phyloP scores from a whole-genome alignment of 2,888 invertebrate genomes.

The Hydrotaea diabolus region DNA sequence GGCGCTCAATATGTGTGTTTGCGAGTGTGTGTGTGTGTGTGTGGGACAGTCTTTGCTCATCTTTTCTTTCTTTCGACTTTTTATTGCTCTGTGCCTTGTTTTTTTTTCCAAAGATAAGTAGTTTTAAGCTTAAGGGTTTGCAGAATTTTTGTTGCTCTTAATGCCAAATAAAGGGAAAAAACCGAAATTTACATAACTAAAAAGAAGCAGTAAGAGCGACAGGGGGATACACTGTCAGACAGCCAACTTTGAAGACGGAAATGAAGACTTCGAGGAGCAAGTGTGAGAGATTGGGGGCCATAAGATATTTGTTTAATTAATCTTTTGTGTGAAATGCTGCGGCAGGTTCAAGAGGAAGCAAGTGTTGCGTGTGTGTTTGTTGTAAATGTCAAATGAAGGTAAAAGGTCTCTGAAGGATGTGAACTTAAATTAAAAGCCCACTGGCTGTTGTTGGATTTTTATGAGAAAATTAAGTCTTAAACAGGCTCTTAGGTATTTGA shows the following conservation, averaged over 20 bases:
- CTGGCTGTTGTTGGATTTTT: too few relatives aligned
- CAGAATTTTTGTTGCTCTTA: not conserved
- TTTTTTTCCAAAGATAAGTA: not conserved
- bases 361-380: not conserved
- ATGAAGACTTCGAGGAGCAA: not conserved
- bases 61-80: not conserved
- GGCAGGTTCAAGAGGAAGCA: not conserved
- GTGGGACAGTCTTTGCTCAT: not conserved
- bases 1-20: not conserved
- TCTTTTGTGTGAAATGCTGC: not conserved
- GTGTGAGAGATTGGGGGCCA: not conserved
- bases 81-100: not conserved
- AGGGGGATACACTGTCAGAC: too few relatives aligned
- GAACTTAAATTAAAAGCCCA: too few relatives aligned
- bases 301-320: slow-evolving; percentile 3
- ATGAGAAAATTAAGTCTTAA: too few relatives aligned
- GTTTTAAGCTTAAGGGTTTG: slow-evolving; percentile 16
- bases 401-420: too few relatives aligned
- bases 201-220: not conserved
- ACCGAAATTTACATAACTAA: slow-evolving; percentile 13
- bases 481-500: too few relatives aligned
- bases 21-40: not conserved
- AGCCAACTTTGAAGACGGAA: too few relatives aligned
- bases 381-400: too few relatives aligned
- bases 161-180: slow-evolving; percentile 7